phyloP scores from a whole-genome alignment of 1,140 invertebrate genomes.

The Penaeus indicus region DNA sequence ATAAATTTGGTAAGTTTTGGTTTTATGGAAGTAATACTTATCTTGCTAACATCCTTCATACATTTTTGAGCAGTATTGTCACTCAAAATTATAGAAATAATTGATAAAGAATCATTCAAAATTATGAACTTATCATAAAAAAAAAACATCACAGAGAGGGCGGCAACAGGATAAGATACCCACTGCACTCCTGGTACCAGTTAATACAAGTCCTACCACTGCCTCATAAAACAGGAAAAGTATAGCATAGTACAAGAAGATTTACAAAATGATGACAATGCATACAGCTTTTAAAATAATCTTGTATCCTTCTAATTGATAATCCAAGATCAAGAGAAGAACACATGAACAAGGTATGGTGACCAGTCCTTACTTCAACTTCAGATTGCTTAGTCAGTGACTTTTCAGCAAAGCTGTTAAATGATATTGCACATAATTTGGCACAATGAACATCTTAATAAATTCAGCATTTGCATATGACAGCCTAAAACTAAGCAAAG shows the following conservation, averaged over 20 bases:
- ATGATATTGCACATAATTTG: constrained; percentile 48
- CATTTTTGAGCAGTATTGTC: background rate
- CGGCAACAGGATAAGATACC: constrained; percentile 1
- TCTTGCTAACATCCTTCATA: background rate
- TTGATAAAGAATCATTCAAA: background rate
- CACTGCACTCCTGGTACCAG: constrained; percentile 43
- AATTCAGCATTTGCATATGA: background rate
- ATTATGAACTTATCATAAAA: constrained; percentile 19
- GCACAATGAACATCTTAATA: constrained; percentile 34
- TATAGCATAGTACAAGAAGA: background rate
- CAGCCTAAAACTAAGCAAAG: constrained; percentile 3
- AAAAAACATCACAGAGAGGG: constrained; percentile 17
- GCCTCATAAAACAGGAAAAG: background rate
- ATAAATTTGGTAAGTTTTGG: background rate
- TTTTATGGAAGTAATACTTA: background rate
- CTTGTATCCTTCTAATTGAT: no score
- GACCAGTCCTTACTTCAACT: background rate
- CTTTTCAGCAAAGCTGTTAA: constrained; percentile 10
- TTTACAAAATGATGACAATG: background rate
- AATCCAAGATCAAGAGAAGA: constrained; percentile 13
- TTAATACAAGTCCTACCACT: constrained; percentile 31
- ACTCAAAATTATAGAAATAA: background rate
- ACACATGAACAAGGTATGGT: background rate
- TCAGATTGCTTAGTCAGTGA: constrained; percentile 2
- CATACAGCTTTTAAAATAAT: constrained; percentile 14